Evolutionary conservation across 2,797 vertebrate species (phyloP), one percentile per base, ranked within the genome.

Genomic region (Gambusia yucatana): DNA sequence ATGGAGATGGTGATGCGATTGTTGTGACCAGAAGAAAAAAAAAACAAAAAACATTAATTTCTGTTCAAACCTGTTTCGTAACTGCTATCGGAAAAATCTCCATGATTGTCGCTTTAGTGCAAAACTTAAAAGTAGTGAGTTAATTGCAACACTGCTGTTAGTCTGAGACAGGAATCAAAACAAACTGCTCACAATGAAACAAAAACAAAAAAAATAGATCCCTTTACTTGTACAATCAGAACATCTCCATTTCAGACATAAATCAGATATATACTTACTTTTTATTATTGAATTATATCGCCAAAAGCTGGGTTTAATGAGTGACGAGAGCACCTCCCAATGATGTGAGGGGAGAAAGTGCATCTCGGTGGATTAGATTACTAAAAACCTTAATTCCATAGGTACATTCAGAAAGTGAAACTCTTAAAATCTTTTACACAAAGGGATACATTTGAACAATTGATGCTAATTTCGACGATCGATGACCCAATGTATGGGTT

Each of bases 91-190:
- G 50, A 28, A n/a, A 55, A 46, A 82, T 52, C 20, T 83, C 43
- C 59, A 82, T 82, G 81, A 90, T 78, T 81, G 82, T 84, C 83
- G 71, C 33, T 67, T 74, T 88, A 92, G 92, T 93, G 93, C 90
- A 92, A 91, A 83, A 82, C 55, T 33, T 36, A 61, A 80, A 16
- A 3, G 13, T 43, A 41, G 77, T 83, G 28, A 79, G 78, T 59
- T 78, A 77, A 30, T 65, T 78, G 75, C 44, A 61, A 74, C 78
- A 76, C 77, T 2, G 52, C 33, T 57, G 69, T 59, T 77, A 72
- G 77, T 79, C 61, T 17, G 65, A 83, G 59, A 70, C 70, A 81
- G 22, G 44, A 77, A 79, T 50, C 74, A 50, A 48, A 46, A 25
- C 22, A 17, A 30, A 30, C 33, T 11, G 11, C 30, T 73, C 30